These are phyloP conservation scores for Cephalopterus ornatus DNA, from an alignment of 2,113 vertebrate genomes.

Conservation along the genomic window DNA sequence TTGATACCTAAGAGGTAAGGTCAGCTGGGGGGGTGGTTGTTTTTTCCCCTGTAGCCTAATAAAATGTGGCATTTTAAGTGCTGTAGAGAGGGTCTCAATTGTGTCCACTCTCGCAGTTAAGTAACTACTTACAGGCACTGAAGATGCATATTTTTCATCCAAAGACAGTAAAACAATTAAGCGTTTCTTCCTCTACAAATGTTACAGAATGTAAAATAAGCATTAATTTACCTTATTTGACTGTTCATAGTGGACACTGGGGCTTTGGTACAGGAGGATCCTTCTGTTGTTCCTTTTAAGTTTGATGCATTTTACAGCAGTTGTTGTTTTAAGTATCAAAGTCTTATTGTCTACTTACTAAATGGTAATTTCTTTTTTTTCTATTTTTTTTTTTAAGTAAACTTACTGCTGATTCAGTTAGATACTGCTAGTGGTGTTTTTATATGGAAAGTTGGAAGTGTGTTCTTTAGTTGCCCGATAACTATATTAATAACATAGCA, in stretches of 20 bases:
- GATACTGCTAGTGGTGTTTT: background rate
- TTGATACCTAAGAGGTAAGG: background rate
- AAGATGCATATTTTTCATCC: background rate
- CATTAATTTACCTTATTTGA: background rate
- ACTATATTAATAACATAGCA: background rate
- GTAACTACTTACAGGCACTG: background rate
- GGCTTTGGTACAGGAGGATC: background rate
- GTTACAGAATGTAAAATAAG: background rate
- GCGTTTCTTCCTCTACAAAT: background rate
- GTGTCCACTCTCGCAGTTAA: background rate
- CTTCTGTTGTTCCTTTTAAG: background rate
- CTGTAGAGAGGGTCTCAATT: background rate
- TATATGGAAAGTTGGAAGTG: background rate
- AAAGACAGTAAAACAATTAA: background rate
- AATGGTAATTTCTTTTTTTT: background rate
- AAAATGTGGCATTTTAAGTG: constrained; percentile 52
- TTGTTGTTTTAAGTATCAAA: background rate
- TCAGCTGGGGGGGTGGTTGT: background rate
- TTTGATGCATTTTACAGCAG: background rate
- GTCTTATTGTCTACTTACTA: background rate
- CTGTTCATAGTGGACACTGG: background rate
- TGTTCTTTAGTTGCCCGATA: background rate
- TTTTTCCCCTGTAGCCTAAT: background rate
- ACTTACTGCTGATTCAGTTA: background rate
- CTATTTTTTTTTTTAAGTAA: background rate